Evolutionary conservation across 2,888 invertebrate genomes (phyloP), one percentile per base, ranked within the genome.

Genomic region (Abscondita cerata): DNA sequence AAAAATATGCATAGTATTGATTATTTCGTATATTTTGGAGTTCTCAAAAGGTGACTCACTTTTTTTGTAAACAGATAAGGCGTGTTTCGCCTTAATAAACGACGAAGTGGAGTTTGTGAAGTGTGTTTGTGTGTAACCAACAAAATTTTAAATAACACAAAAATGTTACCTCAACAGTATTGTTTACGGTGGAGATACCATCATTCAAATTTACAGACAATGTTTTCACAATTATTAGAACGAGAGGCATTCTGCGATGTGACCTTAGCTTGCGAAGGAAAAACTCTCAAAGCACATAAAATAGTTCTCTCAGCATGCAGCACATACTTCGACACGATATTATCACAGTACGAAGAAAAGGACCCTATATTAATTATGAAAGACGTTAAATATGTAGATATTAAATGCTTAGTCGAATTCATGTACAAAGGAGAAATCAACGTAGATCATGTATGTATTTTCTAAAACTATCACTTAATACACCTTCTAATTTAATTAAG

Each of bases 371-470:
- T 92, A 68, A 92, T 92, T 70, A 89, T 95, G 77, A 94, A 95
- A 83, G 95, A 96, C 80, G 93, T 95, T 65, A 90, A 93, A 78
- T 95, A 93, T 76, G 89, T 92, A 68, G 95, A 96, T 81, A 88
- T 96, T 73, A 90, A 90, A 80, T 93, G 94, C 65, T 85, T 96
- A 68, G 91, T 96, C 56, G 93, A 95, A 80, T 96, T 95, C 79
- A 96, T 96, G 95, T 96, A 96, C 81, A 93, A 93, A 75, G 96
- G 96, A 67, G 96, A 96, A 83, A 95, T 96, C 80, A 95, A 94
- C 82, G 95, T 96, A 60, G 93, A 94, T 76, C 94, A 95, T 83
- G 95, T 95, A 80, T 89, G 91, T 87, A 70, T 25, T n/a, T n/a
- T 25, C 25, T 25, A 25, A n/a, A 41, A 16, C 13, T 18, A 25